A percentile compares a stretch with the other conserved stretches of the same genome.
phyloP scores from a whole-genome alignment of 2,797 vertebrate genomes.

The Margarornis squamiger region DNA sequence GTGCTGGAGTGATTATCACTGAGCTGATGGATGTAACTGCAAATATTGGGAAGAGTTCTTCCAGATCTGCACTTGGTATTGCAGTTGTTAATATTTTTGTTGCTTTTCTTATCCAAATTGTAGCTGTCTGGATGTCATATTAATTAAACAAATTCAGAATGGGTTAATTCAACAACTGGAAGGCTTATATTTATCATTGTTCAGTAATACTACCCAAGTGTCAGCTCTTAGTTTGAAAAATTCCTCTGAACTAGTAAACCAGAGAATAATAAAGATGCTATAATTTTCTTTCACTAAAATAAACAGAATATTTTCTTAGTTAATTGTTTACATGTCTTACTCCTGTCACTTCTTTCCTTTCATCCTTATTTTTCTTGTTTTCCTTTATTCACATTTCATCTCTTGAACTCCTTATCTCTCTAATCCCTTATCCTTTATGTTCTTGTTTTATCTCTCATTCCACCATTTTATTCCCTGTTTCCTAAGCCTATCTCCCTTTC shows the following conservation, averaged over 20 bases:
- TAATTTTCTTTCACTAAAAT: slow-evolving; percentile 57
- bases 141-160: slow-evolving; percentile 46
- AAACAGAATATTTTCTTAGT: slow-evolving; percentile 60
- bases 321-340: slow-evolving; percentile 60
- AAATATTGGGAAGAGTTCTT: slow-evolving; percentile 2
- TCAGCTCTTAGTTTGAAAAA: slow-evolving; percentile 56
- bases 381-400: slow-evolving; percentile 61
- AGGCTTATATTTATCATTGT: slow-evolving; percentile 54
- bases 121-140: neutral
- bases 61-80: neutral
- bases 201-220: slow-evolving; percentile 42
- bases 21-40: neutral
- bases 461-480: slow-evolving; percentile 65
- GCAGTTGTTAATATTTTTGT: slow-evolving; percentile 3
- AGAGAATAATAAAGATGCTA: slow-evolving; percentile 51
- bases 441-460: slow-evolving; percentile 72
- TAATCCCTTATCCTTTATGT: slow-evolving; percentile 65
- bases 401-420: slow-evolving; percentile 65
- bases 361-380: slow-evolving; percentile 67
- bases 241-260: slow-evolving; percentile 50
- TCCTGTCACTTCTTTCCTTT: slow-evolving; percentile 51
- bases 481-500: slow-evolving; percentile 57
- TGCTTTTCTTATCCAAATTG: neutral
- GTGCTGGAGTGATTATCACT: neutral
- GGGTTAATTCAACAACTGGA: slow-evolving; percentile 39